phyloP scores from a whole-genome alignment of 2,888 invertebrate genomes.

The Pandemis heparana region DNA sequence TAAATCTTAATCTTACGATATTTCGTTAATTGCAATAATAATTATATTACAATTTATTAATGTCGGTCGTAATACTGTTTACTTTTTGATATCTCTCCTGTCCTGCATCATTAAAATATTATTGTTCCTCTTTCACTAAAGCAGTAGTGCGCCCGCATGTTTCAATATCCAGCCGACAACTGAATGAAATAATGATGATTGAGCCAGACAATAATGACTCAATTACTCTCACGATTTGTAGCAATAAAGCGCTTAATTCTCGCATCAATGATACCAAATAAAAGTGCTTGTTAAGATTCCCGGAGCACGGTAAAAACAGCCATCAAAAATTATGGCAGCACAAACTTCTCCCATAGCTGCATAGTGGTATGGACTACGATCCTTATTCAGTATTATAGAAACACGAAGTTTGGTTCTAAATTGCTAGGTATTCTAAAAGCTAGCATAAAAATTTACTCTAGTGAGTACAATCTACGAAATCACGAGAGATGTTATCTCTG shows the following conservation, averaged over 20 bases:
- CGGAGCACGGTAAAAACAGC: constrained; percentile 8
- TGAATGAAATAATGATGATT: constrained; percentile 38
- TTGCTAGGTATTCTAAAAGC: background rate
- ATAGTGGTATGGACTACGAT: constrained; percentile 11
- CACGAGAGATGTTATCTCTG: constrained; percentile 1
- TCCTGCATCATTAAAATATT: background rate
- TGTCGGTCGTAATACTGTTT: background rate
- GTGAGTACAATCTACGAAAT: background rate
- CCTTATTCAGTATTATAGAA: constrained; percentile 15
- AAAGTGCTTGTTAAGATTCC: background rate
- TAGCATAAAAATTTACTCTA: background rate
- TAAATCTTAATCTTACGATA: too few species aligned
- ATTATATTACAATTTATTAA: too few species aligned
- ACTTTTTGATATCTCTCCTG: background rate
- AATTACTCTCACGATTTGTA: constrained; percentile 29
- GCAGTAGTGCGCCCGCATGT: constrained; percentile 24
- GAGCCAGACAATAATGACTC: constrained; percentile 26
- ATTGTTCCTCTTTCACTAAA: background rate
- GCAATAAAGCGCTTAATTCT: constrained; percentile 17
- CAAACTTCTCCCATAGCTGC: constrained; percentile 11
- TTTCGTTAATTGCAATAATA: too few species aligned
- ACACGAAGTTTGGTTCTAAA: background rate
- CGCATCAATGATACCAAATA: background rate
- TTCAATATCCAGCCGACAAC: constrained; percentile 9
- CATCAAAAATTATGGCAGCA: constrained; percentile 13